Base-by-base conservation (phyloP, 2,797 vertebrate species). In the Pogoniulus pusillus region DNA sequence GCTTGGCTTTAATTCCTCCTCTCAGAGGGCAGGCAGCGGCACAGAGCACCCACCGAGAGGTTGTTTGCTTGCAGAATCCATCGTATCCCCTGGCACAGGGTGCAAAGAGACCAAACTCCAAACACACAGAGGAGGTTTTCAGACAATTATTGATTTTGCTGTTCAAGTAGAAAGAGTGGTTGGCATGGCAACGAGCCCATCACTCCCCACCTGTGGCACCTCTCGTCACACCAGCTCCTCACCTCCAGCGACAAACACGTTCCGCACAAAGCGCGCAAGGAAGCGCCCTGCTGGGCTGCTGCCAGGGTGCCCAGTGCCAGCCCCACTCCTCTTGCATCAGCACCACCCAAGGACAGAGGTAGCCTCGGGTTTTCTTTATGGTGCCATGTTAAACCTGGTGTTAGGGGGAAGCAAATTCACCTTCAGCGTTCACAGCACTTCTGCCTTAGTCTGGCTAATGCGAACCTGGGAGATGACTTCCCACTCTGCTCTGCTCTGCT, bases 91-190 rank as follows among this genome's bases (percentile, higher is more conserved):
- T 80, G 51, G 47, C 53, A 51, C 79, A 45, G 2, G 19, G 74
- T 7, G 7, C 82, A 76, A 93, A 87, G n/a, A 51, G 64, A 68
- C 71, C 54, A 86, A 91, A 89, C 85, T 95, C 84, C 85, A 94
- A 93, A 87, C 49, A 73, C 64, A 53, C 30, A 24, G 29, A 35
- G 65, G 41, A 95, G 87, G 51, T 85, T 96, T 95, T 55, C 15
- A 78, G 58, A 72, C 81, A 94, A 95, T 92, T 93, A 94, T 94
- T 94, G 95, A 96, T 96, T 93, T 93, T 93, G 37, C 82, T 94
- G 91, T 93, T 96, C 88, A 95, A 94, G 93, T 84, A 85, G 76
- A 89, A 94, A 78, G 79, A 94, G 32, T 30, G 84, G 96, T 96
- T 95, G 54, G 96, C 90, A 94, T 96, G 91, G 89, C 82, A 96